Conservation (phyloP, 2,888 invertebrate genomes). For the Branchellion lobata region DNA sequence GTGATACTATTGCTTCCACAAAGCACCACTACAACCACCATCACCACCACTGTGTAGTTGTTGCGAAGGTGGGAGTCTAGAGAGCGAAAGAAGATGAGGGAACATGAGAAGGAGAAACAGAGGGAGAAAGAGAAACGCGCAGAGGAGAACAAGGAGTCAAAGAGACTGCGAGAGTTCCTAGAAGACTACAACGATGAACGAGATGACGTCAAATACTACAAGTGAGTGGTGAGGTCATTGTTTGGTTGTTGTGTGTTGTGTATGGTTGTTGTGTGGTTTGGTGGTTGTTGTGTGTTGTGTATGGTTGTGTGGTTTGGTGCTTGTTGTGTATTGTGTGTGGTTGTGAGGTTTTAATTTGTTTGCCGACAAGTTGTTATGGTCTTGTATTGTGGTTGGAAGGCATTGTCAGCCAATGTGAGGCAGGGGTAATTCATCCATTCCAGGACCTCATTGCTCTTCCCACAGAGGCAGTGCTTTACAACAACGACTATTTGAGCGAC, state of each 20-base stretch:
- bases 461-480: slow-evolving; percentile 80
- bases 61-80: slow-evolving; percentile 62
- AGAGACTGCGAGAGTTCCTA: slow-evolving; percentile 90
- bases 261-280: no score
- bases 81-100: slow-evolving; percentile 69
- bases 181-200: slow-evolving; percentile 99
- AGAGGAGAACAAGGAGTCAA: slow-evolving; percentile 86
- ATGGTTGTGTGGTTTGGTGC: no score
- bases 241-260: no score
- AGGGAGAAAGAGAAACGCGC: slow-evolving; percentile 80
- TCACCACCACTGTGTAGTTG: slow-evolving; percentile 63
- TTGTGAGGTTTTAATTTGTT: no score
- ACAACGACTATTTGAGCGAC: slow-evolving; percentile 84
- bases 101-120: slow-evolving; percentile 83
- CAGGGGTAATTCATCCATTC: background rate
- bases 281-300: no score
- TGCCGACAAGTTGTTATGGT: no score
- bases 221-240: slow-evolving; percentile 66
- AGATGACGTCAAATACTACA: slow-evolving; percentile 95
- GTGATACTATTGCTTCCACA: no score
- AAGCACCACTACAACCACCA: background rate
- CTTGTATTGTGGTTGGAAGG: no score
- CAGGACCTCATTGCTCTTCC: background rate
- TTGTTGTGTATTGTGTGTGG: no score
- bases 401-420: no score